These are phyloP conservation scores for Sesia apiformis DNA, from an alignment of 2,888 invertebrate genomes.

Conservation along the genomic window DNA sequence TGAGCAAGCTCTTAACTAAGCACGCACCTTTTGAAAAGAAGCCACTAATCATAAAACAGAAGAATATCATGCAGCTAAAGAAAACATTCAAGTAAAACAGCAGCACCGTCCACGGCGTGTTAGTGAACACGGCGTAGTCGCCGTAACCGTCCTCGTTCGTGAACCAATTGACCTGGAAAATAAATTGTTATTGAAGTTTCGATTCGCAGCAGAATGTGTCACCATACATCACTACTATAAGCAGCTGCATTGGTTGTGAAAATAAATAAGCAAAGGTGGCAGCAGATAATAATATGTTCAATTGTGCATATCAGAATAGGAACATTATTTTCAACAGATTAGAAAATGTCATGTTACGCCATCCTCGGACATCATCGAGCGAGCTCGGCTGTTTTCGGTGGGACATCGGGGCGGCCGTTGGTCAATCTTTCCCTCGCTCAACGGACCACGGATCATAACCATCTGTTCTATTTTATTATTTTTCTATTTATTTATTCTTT, in stretches of 20 bases:
- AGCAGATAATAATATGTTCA: no score
- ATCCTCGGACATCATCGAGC: no score
- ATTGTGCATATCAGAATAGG: no score
- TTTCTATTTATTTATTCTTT: no score
- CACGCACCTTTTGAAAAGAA: conserved; percentile 84
- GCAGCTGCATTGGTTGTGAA: neutral
- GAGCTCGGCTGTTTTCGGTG: no score
- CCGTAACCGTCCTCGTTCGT: conserved; percentile 54
- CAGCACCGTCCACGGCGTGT: conserved; percentile 78
- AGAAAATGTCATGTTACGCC: no score
- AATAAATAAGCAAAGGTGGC: neutral
- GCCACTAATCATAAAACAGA: conserved; percentile 86
- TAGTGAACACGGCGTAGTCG: conserved; percentile 79
- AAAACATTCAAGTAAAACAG: conserved; percentile 83
- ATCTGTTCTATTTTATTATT: no score
- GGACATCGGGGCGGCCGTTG: no score
- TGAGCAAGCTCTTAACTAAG: neutral
- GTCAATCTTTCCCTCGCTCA: no score
- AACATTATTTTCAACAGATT: no score
- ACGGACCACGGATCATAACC: no score
- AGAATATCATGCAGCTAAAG: conserved; percentile 80
- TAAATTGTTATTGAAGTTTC: neutral
- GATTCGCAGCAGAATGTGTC: neutral
- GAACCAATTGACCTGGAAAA: conserved; percentile 68
- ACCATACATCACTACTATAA: neutral